A percentile compares a stretch with the other conserved stretches of the same genome.
Conservation (phyloP, 2,113 vertebrate species). For the Cygnus atratus region DNA sequence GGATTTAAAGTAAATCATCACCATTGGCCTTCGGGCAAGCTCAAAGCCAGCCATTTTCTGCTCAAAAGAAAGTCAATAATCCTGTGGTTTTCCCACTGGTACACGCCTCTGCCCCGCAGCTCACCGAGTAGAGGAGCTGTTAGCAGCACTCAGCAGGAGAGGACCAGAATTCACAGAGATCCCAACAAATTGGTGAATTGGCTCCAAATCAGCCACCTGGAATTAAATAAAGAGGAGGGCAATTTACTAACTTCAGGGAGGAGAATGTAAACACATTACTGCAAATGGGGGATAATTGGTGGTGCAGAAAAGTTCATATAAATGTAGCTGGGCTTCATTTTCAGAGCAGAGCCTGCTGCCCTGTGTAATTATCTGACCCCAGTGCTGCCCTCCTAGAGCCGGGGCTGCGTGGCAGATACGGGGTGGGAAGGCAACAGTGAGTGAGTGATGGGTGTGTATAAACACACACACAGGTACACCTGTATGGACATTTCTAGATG, state of each 20-base stretch:
- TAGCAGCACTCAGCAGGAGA: not conserved
- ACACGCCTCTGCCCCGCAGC: not conserved
- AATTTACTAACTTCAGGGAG: not conserved
- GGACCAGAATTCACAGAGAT: not conserved
- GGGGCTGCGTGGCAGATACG: not conserved
- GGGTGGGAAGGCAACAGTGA: fast-evolving
- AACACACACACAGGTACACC: not conserved
- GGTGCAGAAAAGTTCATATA: not conserved
- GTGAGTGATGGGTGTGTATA: fast-evolving
- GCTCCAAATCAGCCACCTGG: not conserved
- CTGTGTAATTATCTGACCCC: not conserved
- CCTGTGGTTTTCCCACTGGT: not conserved
- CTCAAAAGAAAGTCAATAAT: not conserved
- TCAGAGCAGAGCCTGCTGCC: fast-evolving
- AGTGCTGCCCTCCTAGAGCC: not conserved
- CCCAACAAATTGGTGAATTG: not conserved
- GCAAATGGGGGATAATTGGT: not conserved
- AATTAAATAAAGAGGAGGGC: not conserved
- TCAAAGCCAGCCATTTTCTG: not conserved
- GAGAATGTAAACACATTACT: conserved; percentile 2
- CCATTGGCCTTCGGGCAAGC: not conserved
- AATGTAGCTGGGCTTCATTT: not conserved
- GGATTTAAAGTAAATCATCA: not conserved
- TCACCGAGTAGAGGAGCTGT: not conserved
- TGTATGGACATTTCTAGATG: fast-evolving